A percentile compares a stretch with the other conserved stretches of the same genome.
Conservation (phyloP, 2,113 vertebrate species). For the Sisor rabdophorus region DNA sequence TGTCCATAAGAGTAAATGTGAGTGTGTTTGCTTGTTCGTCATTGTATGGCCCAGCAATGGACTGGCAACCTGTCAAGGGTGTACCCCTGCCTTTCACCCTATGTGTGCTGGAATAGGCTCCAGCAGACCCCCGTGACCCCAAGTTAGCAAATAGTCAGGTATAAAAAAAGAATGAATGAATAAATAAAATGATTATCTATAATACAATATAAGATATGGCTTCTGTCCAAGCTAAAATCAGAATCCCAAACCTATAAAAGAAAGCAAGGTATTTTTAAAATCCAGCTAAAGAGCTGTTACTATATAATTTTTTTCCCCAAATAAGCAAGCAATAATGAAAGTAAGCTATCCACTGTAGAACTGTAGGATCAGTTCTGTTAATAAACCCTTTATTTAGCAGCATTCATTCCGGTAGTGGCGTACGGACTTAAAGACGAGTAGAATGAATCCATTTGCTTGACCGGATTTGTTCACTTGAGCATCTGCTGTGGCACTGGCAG, state of each 20-base stretch:
- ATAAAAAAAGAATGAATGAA: too few relatives aligned
- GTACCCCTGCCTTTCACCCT: too few relatives aligned
- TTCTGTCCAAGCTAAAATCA: too few relatives aligned
- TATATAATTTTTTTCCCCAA: not conserved
- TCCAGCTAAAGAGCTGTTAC: not conserved
- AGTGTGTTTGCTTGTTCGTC: too few relatives aligned
- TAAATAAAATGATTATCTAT: too few relatives aligned
- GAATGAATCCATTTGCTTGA: not conserved
- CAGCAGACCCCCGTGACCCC: too few relatives aligned
- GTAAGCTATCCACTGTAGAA: not conserved
- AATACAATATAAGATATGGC: too few relatives aligned
- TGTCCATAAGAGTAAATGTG: too few relatives aligned
- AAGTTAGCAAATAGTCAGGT: too few relatives aligned
- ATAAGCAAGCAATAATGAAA: not conserved
- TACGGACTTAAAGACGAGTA: conserved; percentile 4
- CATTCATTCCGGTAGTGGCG: not conserved
- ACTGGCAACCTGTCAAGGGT: too few relatives aligned
- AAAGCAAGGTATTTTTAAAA: not conserved
- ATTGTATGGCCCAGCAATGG: too few relatives aligned
- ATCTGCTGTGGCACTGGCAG: conserved; percentile 30
- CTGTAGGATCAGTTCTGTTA: not conserved
- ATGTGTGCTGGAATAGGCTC: too few relatives aligned
- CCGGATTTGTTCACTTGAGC: conserved; percentile 25
- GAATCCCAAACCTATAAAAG: not conserved
- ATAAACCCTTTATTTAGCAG: not conserved